These are phyloP conservation scores for Eucidaris tribuloides DNA, from an alignment of 35 echinoderm and acorn worm genomes.

Conservation along the genomic window DNA sequence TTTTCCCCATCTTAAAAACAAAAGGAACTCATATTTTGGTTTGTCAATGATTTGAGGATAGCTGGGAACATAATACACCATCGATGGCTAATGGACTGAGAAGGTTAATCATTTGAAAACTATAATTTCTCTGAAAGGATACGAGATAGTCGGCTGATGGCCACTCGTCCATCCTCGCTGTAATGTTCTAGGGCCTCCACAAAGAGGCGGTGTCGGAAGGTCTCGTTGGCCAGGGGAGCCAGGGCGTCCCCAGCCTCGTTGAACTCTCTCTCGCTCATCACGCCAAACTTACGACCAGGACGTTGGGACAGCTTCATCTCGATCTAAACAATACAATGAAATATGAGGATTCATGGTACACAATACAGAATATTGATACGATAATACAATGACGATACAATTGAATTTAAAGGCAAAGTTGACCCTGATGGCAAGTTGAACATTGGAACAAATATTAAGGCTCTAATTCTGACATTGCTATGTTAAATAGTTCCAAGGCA, in stretches of 20 bases:
- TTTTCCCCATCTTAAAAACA: background rate
- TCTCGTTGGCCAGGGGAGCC: constrained; percentile 81
- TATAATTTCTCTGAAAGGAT: constrained; percentile 61
- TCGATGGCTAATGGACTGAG: background rate
- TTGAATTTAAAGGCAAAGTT: too few relatives aligned
- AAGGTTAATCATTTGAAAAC: background rate
- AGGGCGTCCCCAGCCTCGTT: constrained; percentile 80
- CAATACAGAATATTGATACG: too few relatives aligned
- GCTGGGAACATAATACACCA: background rate
- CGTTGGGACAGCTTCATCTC: constrained; percentile 85
- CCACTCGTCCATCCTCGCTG: constrained; percentile 67
- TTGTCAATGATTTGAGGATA: background rate
- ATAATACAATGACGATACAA: too few relatives aligned
- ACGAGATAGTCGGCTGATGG: constrained; percentile 77
- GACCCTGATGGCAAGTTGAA: too few relatives aligned
- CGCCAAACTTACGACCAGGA: constrained; percentile 74
- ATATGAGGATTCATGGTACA: background rate
- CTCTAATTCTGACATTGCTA: too few relatives aligned
- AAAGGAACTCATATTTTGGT: background rate
- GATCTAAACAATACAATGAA: constrained; percentile 42
- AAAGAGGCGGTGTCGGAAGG: constrained; percentile 56
- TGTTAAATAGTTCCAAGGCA: too few relatives aligned
- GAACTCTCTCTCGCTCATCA: constrained; percentile 76
- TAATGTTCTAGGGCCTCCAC: constrained; percentile 57
- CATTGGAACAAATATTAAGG: too few relatives aligned